Evolutionary conservation across 2,113 vertebrate genomes (phyloP).

Genomic region (human (Homo sapiens)): DNA sequence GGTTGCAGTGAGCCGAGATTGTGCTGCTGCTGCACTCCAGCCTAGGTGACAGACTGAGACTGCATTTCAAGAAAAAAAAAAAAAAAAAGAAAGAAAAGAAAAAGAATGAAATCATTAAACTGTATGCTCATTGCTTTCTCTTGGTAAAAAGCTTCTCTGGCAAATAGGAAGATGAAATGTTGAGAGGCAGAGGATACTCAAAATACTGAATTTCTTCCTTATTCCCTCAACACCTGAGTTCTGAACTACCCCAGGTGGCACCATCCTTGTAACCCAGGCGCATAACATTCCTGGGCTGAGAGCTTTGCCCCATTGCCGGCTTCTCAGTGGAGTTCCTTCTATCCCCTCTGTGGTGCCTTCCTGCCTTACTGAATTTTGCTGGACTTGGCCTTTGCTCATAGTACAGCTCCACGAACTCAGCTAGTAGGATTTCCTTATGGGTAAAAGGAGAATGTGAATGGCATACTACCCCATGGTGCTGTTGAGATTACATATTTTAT

Average conservation of each 20-base stretch:
- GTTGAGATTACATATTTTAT: background rate
- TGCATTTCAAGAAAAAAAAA: background rate
- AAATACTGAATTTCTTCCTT: background rate
- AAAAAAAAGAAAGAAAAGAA: background rate
- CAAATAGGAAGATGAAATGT: background rate
- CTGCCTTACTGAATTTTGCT: background rate
- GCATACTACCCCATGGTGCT: background rate
- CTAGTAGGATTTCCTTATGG: background rate
- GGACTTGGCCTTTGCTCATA: background rate
- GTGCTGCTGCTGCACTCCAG: background rate
- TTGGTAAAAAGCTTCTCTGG: background rate
- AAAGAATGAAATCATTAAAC: background rate
- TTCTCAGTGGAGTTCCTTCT: background rate
- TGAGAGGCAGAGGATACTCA: background rate
- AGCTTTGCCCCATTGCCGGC: too few relatives aligned
- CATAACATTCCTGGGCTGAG: background rate
- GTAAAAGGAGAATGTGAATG: background rate
- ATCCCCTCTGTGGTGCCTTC: background rate
- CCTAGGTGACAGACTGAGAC: background rate
- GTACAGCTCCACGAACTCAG: background rate
- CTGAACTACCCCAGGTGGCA: background rate
- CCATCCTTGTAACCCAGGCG: background rate
- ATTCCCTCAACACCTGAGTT: background rate
- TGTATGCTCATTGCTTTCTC: background rate
- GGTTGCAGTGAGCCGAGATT: background rate